Base-by-base conservation (phyloP, 30 jellyfish, hydroid and myxozoan genomes). In the Turritopsis rubra region DNA sequence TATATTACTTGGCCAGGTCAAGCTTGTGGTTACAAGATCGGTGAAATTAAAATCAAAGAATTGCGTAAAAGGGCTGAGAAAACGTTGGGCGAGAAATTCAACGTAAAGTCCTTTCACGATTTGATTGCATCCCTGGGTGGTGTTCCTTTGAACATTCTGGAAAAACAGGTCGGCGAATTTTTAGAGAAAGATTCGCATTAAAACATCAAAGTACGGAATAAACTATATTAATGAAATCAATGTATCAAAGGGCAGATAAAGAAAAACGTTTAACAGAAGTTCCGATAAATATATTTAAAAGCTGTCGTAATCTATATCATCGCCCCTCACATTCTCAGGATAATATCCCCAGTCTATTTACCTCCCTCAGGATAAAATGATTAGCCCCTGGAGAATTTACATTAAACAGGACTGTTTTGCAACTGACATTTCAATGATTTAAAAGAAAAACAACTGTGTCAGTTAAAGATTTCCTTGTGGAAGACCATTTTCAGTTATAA, bases 1-100 rank as follows among this genome's bases (percentile, higher is more conserved):
- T 92, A 92, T 70, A 92, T 92, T 52, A 87, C 98, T 29, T 87
- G 96, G 98, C 98, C 98, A 0, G 98, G 98, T 20, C 98, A 92
- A 65, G 89, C 92, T 20, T 83, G 90, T 53, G 87, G 96, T 1
- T 92, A 92, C 85, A 92, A 92, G 85, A 88, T 92, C 29, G 98
- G 98, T 20, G 98, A 92, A 77, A 84, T 92, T 18, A 92, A 73
- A 86, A 79, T 92, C 54, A 87, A 88, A 70, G 92, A 84, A 54
- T 52, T 92, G 65, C 75, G 98, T 28, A 29, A 30, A 27, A 79
- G 75, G 52, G 95, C 95, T 52, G 65, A 54, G 23, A 30, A 82
- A 25, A 79, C 74, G 20, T 83, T 88, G 16, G 91, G 95, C 1
- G 95, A 72, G 16, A 87, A 87, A 54, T 92, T 87, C 79, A 85